Percentiles rank a stretch among this genome's conserved stretches.
These are phyloP conservation scores for Syrmaticus mikado DNA, from an alignment of 2,113 vertebrate species.

Conservation along the genomic window DNA sequence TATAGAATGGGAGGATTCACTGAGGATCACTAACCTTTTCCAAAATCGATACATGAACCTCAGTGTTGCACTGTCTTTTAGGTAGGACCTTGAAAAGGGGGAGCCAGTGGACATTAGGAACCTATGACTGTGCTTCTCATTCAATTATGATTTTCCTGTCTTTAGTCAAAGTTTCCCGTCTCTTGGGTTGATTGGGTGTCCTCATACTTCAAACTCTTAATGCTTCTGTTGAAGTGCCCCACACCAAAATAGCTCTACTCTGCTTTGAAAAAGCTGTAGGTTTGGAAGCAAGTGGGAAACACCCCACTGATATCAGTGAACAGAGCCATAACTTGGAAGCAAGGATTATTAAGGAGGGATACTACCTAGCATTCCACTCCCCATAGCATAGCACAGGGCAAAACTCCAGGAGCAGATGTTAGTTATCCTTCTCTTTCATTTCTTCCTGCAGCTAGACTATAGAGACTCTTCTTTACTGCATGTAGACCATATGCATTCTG, in stretches of 20 bases:
- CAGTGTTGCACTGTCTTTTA: background rate
- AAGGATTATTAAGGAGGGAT: background rate
- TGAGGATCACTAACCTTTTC: background rate
- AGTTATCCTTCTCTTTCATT: background rate
- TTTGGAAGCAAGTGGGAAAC: background rate
- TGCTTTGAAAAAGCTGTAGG: background rate
- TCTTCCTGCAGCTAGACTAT: background rate
- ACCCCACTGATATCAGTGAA: background rate
- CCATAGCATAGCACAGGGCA: fast-evolving
- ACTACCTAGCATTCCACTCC: background rate
- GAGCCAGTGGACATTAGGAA: background rate
- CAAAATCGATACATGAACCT: background rate
- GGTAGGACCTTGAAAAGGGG: background rate
- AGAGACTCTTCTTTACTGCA: background rate
- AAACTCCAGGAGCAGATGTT: background rate
- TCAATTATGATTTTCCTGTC: background rate
- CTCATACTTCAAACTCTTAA: background rate
- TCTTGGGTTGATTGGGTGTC: background rate
- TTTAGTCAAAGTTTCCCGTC: background rate
- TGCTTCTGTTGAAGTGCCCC: background rate
- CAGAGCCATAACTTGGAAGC: background rate
- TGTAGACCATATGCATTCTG: background rate
- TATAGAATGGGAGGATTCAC: background rate
- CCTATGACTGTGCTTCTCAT: background rate
- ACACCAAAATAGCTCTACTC: background rate